phyloP scores from a whole-genome alignment of 2,888 invertebrate genomes.

The Latrodectus hesperus region DNA sequence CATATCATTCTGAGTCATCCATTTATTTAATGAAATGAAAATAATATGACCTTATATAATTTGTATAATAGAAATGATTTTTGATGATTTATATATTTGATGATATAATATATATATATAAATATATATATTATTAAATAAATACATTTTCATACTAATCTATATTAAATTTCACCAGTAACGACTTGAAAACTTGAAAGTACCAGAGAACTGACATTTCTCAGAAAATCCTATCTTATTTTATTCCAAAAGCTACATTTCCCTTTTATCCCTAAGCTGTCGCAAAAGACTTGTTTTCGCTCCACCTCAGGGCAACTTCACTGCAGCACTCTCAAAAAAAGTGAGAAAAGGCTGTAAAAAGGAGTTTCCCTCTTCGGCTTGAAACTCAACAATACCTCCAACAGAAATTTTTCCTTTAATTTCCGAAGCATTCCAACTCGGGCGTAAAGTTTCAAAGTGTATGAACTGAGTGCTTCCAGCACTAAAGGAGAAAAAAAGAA shows the following conservation, averaged over 20 bases:
- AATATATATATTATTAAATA: too few species aligned
- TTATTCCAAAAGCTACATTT: neutral
- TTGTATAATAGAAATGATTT: too few species aligned
- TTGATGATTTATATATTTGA: too few species aligned
- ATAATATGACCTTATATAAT: too few species aligned
- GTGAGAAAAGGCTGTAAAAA: neutral
- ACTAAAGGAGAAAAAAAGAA: constrained; percentile 25
- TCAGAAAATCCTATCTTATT: neutral
- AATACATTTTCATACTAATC: too few species aligned
- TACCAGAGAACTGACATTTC: too few species aligned
- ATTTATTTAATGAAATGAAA: too few species aligned
- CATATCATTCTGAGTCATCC: too few species aligned
- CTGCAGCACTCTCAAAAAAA: neutral
- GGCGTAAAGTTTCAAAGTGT: constrained; percentile 59
- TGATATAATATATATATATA: too few species aligned
- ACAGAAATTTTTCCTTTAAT: constrained; percentile 45
- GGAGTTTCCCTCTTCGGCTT: neutral
- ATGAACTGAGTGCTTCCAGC: constrained; percentile 11
- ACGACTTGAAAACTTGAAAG: too few species aligned
- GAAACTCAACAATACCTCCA: constrained; percentile 7
- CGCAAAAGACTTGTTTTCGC: neutral
- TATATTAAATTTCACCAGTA: too few species aligned
- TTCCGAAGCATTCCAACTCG: constrained; percentile 47
- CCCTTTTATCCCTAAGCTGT: neutral
- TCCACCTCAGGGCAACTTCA: neutral